Conservation (phyloP, 2,797 vertebrate genomes). For the Oceanodroma leucorhoa region DNA sequence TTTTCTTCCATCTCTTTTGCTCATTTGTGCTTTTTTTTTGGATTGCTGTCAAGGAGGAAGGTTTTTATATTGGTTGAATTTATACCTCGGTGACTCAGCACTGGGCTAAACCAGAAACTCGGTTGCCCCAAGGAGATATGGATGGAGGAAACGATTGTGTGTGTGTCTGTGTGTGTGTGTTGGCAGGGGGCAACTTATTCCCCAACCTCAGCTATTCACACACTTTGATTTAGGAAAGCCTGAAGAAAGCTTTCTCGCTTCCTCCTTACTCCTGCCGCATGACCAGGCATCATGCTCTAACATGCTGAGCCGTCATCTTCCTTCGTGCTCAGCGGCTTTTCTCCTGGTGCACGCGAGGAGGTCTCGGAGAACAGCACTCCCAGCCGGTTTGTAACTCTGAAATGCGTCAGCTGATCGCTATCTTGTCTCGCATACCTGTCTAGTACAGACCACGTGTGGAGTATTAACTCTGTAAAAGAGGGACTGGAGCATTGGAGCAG, state of each 20-base stretch:
- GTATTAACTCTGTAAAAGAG: not conserved
- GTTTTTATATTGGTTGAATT: slow-evolving; percentile 20
- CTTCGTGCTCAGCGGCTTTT: not conserved
- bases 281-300: not conserved
- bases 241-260: slow-evolving; percentile 23
- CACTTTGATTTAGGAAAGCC: slow-evolving; percentile 26
- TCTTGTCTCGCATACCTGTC: slow-evolving; percentile 49
- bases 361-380: not conserved
- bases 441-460: not conserved
- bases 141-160: not conserved
- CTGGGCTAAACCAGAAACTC: slow-evolving; percentile 18
- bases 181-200: slow-evolving; percentile 27
- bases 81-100: slow-evolving; percentile 57
- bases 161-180: not conserved
- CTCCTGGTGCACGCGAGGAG: not conserved
- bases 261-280: not conserved
- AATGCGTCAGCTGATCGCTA: slow-evolving; percentile 2
- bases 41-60: not conserved
- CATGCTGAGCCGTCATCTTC: not conserved
- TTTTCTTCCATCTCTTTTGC: not conserved
- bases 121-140: not conserved
- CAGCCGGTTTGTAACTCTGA: not conserved
- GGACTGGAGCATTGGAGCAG: not conserved
- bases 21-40: slow-evolving; percentile 18
- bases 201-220: not conserved